phyloP scores from a whole-genome alignment of 2,888 invertebrate genomes.

The Dorcus parallelipipedus region DNA sequence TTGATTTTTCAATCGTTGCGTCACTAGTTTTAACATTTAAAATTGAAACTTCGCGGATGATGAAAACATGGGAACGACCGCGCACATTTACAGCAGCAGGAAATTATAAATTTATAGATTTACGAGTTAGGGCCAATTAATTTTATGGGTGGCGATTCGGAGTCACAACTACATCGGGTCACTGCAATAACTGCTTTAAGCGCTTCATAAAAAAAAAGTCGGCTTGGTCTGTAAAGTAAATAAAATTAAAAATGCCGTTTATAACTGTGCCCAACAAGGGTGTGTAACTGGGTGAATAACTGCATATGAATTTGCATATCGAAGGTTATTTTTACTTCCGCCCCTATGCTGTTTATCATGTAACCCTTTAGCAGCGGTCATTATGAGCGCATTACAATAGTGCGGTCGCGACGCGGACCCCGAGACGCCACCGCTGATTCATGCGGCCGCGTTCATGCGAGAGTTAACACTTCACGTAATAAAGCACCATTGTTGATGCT shows the following conservation, averaged over 20 bases:
- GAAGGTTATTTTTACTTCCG: conserved; percentile 48
- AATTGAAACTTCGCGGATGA: conserved; percentile 28
- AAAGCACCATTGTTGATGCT: conserved; percentile 19
- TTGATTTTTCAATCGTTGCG: conserved; percentile 25
- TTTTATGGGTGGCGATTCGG: conserved; percentile 39
- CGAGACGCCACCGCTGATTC: conserved; percentile 31
- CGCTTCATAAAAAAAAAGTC: conserved; percentile 38
- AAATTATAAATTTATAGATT: conserved; percentile 45
- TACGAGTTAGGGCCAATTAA: conserved; percentile 44
- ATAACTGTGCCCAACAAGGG: conserved; percentile 30
- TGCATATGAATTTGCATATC: conserved; percentile 47
- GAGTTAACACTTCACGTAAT: conserved; percentile 23
- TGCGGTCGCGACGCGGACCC: conserved; percentile 24
- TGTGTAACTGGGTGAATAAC: conserved; percentile 48
- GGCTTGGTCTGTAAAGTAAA: conserved; percentile 21
- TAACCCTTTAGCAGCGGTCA: conserved; percentile 45
- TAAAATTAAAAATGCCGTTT: conserved; percentile 35
- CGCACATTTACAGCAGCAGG: conserved; percentile 31
- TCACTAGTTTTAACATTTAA: conserved; percentile 31
- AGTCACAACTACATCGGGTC: conserved; percentile 30
- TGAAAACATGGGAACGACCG: conserved; percentile 15
- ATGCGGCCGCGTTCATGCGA: conserved; percentile 27
- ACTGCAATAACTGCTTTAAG: conserved; percentile 36
- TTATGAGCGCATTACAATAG: conserved; percentile 37
- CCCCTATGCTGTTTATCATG: conserved; percentile 47